Base-by-base conservation (phyloP, 37 sponge, comb jelly and placozoan genomes). In the Mnemiopsis leidyi region DNA sequence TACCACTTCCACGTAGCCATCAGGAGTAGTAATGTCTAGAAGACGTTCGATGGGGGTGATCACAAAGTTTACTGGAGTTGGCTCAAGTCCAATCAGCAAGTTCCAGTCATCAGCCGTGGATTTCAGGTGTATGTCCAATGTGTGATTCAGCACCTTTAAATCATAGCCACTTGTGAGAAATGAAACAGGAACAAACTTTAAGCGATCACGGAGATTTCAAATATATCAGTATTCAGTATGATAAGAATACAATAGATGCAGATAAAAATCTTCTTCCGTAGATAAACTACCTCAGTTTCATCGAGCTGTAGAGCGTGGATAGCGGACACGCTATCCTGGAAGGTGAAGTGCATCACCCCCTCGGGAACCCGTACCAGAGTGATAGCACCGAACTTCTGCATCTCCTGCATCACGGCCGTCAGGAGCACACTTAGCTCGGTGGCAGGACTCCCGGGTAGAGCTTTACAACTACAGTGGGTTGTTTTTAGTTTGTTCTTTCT, bases 301-400 rank as follows among this genome's bases (percentile, higher is more conserved):
- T 85, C 90, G 24, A 85, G 3, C 61, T 85, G 90, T 28, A 85
- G 61, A 29, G 90, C 90, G 1, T 85, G 40, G 0, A 85, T 9
- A 40, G 90, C 90, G 5, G 90, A 85, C 2, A 40, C 90, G 39
- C 90, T 85, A n/a, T 85, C 61, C 61, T 85, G 40, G 90, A 85
- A 85, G 25, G 90, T 85, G 61, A 85, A 85, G 90, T 85, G 90
- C 26, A 85, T 85, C 38, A 85, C 61, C 23, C 90, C 90, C 40
- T 85, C 90, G 3, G 90, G 90, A 2, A 85, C 90, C 61, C 90
- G 9, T 7, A 85, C 90, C 24, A 85, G 90, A n/a, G 40, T 40
- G 0, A 85, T 85, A 2, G n/a, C 48, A 13, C 90, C 90, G 23
- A 85, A 85, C 61, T 85, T 1, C 48, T 85, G 40, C 90, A 85